These are phyloP conservation scores for Nibea coibor DNA, from an alignment of 2,113 vertebrate species.

Conservation along the genomic window DNA sequence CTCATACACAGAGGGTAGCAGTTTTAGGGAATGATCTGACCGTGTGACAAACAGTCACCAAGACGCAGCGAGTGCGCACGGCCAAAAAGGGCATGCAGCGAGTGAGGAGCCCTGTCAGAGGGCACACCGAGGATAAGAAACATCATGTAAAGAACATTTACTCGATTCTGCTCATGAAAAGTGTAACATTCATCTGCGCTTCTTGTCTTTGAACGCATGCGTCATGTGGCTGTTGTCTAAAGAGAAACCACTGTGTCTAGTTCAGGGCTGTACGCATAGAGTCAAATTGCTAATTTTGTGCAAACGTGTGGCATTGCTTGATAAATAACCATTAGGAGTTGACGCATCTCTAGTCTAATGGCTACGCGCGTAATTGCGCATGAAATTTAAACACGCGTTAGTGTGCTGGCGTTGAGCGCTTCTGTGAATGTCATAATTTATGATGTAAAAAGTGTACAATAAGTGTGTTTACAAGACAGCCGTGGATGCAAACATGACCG, in stretches of 20 bases:
- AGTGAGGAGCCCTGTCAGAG: background rate
- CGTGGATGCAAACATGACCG: background rate
- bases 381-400: background rate
- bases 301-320: background rate
- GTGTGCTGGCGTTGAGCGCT: constrained; percentile 6
- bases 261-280: background rate
- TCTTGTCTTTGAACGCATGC: constrained; percentile 4
- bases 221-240: background rate
- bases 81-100: background rate
- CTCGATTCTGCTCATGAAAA: background rate
- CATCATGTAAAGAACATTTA: background rate
- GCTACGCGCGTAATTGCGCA: constrained; percentile 43
- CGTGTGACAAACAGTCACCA: background rate
- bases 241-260: background rate
- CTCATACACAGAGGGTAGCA: constrained; percentile 66
- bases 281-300: background rate
- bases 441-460: background rate
- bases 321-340: background rate
- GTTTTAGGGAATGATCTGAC: background rate
- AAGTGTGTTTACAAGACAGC: background rate
- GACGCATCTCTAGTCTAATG: background rate
- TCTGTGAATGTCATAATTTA: constrained; percentile 21
- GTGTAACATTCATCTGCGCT: background rate
- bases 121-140: background rate
- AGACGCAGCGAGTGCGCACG: constrained; percentile 33